Conservation (phyloP, 1,140 invertebrate genomes). For the Drosophila guanche region DNA sequence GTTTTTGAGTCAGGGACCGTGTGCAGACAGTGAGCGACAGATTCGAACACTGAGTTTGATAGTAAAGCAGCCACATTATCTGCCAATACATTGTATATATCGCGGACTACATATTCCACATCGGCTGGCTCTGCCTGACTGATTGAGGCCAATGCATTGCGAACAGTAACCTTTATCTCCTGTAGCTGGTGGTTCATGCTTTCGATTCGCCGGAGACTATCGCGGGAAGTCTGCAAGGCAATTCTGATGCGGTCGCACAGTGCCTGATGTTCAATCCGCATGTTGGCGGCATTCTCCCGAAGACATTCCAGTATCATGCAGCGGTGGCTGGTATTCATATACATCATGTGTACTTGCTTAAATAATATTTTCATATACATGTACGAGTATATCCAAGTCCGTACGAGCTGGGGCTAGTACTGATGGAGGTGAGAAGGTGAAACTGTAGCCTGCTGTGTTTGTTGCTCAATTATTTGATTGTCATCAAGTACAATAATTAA, state of each 20-base stretch:
- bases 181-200: slow-evolving; percentile 27
- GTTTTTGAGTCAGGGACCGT: no score
- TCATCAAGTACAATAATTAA: slow-evolving; percentile 58
- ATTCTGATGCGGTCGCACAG: slow-evolving; percentile 30
- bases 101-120: neutral
- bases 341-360: slow-evolving; percentile 23
- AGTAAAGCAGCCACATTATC: neutral
- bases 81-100: neutral
- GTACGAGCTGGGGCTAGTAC: neutral
- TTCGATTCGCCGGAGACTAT: slow-evolving; percentile 18
- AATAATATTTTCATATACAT: neutral
- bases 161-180: slow-evolving; percentile 35
- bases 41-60: no score
- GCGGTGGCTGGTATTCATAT: slow-evolving; percentile 9
- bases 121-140: neutral
- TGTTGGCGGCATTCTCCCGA: slow-evolving; percentile 51
- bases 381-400: neutral
- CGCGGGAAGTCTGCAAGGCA: slow-evolving; percentile 22
- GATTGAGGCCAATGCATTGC: slow-evolving; percentile 9
- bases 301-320: slow-evolving; percentile 42
- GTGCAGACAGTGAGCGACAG: no score
- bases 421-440: neutral
- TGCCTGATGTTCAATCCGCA: slow-evolving; percentile 33
- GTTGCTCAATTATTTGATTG: slow-evolving; percentile 44
- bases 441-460: slow-evolving; percentile 24